Conservation (phyloP, 2,113 vertebrate genomes). For the Cranoglanis bouderius region DNA sequence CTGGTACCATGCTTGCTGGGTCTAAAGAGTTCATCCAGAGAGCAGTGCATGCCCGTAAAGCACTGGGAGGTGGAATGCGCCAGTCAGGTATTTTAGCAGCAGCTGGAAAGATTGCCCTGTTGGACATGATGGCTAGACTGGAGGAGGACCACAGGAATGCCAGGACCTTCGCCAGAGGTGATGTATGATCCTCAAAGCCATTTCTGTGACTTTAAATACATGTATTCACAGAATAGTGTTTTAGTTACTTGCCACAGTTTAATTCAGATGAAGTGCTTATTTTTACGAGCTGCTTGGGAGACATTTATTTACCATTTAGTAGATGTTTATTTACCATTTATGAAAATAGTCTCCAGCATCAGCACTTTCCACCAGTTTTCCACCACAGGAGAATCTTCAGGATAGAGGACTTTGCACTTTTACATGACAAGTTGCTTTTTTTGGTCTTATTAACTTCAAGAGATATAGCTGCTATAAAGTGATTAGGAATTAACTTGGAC, state of each 20-base stretch:
- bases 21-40: slow-evolving; percentile 69
- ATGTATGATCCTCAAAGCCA: background rate
- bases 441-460: background rate
- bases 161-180: slow-evolving; percentile 79
- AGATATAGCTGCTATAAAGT: background rate
- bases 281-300: background rate
- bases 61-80: slow-evolving; percentile 80
- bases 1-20: slow-evolving; percentile 76
- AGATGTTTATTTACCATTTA: background rate
- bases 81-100: slow-evolving; percentile 81
- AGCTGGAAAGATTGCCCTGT: slow-evolving; percentile 75
- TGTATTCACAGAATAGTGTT: background rate
- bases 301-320: background rate
- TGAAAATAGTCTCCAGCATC: background rate
- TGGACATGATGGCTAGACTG: slow-evolving; percentile 62
- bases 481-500: background rate
- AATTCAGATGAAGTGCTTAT: background rate
- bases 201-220: background rate
- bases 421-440: background rate
- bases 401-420: background rate
- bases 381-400: background rate
- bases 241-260: background rate
- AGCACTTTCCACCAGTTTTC: background rate
- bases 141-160: slow-evolving; percentile 77
- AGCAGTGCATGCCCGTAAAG: slow-evolving; percentile 75